Base-by-base conservation (phyloP, 2,797 vertebrate genomes). In the Lophura swinhoii region DNA sequence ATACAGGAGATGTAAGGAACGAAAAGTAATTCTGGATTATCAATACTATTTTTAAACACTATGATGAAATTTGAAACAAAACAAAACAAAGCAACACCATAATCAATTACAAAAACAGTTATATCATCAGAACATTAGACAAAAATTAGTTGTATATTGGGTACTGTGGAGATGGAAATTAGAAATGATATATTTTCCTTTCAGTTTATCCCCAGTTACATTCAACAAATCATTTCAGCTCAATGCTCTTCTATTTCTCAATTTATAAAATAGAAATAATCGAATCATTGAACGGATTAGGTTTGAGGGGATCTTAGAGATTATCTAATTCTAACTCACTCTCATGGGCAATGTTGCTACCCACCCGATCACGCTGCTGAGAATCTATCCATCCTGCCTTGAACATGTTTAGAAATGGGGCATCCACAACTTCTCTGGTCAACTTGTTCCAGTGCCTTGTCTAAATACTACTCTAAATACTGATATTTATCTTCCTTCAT, bases 11-110 rank as follows among this genome's bases (percentile, higher is more conserved):
- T 66, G 5, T 46, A 77, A 82, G 74, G 37, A 89, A 48, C 26
- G 29, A 23, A 69, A 77, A 58, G 17, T 68, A 74, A 58, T 8
- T 79, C 46, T 39, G 14, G n/a, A 81, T 63, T 73, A 60, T 23
- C 51, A 68, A 58, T 73, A 67, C 33, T 63, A 14, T 18, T 93
- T 96, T 94, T 88, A 79, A 85, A 49, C 12, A 35, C 9, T 41
- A 17, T 64, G 68, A 1, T 88, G 43, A 86, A 94, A 92, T 60
- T 9, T 72, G 41, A 72, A 43, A 44, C 35, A 84, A 88, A 86
- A 5, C 20, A 1, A 1, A 1, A 3, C 3, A 62, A 56, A 56
- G 22, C 44, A 76, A 21, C n/a, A 31, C 3, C 18, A 84, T 29
- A 11, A 31, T 16, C 53, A 55, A 55, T 18, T 17, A 31, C 16